A percentile compares a stretch with the other conserved stretches of the same genome.
Evolutionary conservation across 2,888 invertebrate genomes (phyloP).

Genomic region (Caenorhabditis japonica): DNA sequence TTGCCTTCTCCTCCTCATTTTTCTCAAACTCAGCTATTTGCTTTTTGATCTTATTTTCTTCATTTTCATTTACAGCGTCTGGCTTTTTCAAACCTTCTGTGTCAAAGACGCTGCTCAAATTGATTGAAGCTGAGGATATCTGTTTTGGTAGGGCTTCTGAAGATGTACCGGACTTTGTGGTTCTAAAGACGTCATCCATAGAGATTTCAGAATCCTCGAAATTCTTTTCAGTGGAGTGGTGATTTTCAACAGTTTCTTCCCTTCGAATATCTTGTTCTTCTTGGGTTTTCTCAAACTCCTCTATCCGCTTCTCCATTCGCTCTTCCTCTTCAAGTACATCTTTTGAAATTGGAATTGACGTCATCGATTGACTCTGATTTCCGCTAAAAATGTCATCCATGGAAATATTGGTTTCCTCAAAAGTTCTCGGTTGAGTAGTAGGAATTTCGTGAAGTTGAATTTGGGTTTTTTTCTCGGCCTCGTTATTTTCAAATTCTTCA

Average conservation of each 20-base stretch:
- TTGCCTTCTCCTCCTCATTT: constrained; percentile 24
- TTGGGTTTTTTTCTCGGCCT: constrained; percentile 2
- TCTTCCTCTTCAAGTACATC: constrained; percentile 3
- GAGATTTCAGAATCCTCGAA: constrained; percentile 19
- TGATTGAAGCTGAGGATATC: neutral
- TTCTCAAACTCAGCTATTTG: constrained; percentile 28
- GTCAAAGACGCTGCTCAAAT: constrained; percentile 10
- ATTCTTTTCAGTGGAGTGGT: neutral
- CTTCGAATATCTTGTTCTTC: neutral
- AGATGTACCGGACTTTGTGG: neutral
- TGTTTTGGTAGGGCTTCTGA: neutral
- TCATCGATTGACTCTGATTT: too few relatives aligned
- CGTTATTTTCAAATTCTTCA: constrained; percentile 17
- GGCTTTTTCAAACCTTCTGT: neutral
- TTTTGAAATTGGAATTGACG: too few relatives aligned
- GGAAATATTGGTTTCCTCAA: constrained; percentile 26
- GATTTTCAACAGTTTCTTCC: neutral
- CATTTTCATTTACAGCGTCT: neutral
- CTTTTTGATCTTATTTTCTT: constrained; percentile 15
- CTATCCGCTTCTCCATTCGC: neutral
- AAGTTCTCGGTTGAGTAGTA: neutral
- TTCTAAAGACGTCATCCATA: constrained; percentile 20
- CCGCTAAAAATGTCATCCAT: constrained; percentile 17
- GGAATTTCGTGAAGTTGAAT: neutral
- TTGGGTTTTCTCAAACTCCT: neutral